Evolutionary conservation across 2,888 invertebrate genomes (phyloP).

Genomic region (Helleia helle): DNA sequence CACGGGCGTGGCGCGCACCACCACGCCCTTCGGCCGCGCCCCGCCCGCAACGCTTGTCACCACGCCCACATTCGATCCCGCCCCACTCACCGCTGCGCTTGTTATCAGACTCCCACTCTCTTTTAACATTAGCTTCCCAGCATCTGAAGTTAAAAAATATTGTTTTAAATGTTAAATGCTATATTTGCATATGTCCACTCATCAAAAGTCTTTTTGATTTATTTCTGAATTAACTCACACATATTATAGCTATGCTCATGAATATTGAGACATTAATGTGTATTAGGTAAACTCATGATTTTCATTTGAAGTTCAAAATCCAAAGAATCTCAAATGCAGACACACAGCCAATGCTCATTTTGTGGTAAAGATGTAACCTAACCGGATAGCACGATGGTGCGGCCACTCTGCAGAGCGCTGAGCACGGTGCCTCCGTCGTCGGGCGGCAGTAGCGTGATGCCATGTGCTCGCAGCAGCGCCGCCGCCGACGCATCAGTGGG

Average conservation of each 20-base stretch:
- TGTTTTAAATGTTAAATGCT: no score
- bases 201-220: no score
- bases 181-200: no score
- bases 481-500: conserved; percentile 32
- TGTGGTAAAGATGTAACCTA: no score
- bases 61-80: conserved; percentile 87
- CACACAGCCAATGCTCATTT: no score
- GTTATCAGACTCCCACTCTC: conserved; percentile 51
- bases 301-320: no score
- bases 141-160: conserved; percentile 74
- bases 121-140: conserved; percentile 83
- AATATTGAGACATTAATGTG: no score
- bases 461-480: conserved; percentile 86
- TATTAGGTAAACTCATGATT: no score
- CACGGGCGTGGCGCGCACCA: conserved; percentile 84
- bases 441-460: conserved; percentile 88
- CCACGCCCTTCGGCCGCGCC: conserved; percentile 87
- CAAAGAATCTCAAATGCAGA: no score
- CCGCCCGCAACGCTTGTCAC: conserved; percentile 87
- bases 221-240: no score
- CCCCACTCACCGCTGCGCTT: conserved; percentile 84
- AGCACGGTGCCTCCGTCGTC: conserved; percentile 83
- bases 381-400: conserved; percentile 56
- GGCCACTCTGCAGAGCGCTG: conserved; percentile 88
- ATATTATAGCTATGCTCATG: no score